Evolutionary conservation across 2,797 vertebrate species (phyloP), one percentile per base, ranked within the genome.

Genomic region (Scolopax bukidnonensis): DNA sequence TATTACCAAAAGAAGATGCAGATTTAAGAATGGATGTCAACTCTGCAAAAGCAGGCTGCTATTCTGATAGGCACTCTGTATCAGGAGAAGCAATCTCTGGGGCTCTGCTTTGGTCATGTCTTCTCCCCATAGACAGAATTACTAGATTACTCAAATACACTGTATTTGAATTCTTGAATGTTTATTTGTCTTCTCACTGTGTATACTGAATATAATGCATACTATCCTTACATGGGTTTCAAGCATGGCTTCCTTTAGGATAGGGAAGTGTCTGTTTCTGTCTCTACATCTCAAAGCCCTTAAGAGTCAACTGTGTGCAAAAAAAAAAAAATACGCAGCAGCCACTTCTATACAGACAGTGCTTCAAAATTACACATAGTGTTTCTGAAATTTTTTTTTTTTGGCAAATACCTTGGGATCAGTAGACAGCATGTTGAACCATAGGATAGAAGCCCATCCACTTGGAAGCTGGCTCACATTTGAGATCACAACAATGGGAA

Each of bases 391-490:
- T 19, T 57, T 43, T 56, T 76, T 51, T 50, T 13, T 38, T 36
- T 43, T 68, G 36, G 67, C 30, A 36, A 93, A 57, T 97, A 99
- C 99, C 98, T 98, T 99, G 73, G 99, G 98, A 68, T 99, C 99
- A 1, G 97, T 98, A 87, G 98, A 99, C 70, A 99, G 97, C 99
- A 99, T 99, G 98, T 99, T 99, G 98, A 99, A 99, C 99, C 99
- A 99, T 60, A 99, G 97, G 97, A 99, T 99, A 76, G 99, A 99
- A 85, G 99, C 99, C 99, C 99, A 99, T 81, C 99, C 99, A 24
- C 99, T 99, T 30, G 99, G 99, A 73, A 99, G 98, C 98, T 99
- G 99, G 95, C 99, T 99, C 65, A 99, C 99, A 0, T 99, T 99
- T 56, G 99, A 99, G 97, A 99, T 99, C 87, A 99, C 99, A 40